phyloP scores from a whole-genome alignment of 2,113 vertebrate species.

The Platanista minor region DNA sequence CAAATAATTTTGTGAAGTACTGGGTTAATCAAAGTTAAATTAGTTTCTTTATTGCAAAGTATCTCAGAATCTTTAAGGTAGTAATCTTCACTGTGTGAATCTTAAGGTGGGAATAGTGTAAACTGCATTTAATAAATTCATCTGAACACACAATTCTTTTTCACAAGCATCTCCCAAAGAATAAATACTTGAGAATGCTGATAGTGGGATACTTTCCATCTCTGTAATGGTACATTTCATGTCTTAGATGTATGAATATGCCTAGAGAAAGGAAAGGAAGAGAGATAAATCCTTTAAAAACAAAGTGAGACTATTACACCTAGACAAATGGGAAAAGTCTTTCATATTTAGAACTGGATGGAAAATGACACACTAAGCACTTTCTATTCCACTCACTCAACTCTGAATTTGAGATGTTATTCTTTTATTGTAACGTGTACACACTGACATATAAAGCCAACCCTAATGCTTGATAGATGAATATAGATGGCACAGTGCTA shows the following conservation, averaged over 20 bases:
- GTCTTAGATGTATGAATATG: neutral
- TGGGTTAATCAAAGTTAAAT: neutral
- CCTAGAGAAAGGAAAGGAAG: neutral
- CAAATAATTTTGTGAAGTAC: neutral
- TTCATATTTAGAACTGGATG: neutral
- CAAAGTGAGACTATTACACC: neutral
- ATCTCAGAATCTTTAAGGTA: neutral
- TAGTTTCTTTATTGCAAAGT: neutral
- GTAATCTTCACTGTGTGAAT: neutral
- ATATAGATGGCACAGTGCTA: neutral
- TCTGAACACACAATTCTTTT: neutral
- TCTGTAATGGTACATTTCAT: neutral
- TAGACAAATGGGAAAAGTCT: neutral
- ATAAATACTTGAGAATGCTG: neutral
- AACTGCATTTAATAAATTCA: neutral
- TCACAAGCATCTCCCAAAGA: neutral
- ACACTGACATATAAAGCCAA: neutral
- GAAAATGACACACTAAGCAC: neutral
- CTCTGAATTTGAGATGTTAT: neutral
- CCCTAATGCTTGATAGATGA: neutral
- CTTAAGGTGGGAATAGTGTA: neutral
- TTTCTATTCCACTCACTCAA: neutral
- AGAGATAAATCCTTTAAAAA: neutral
- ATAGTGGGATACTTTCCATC: neutral
- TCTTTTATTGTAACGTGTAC: neutral